Base-by-base conservation (phyloP, 1,140 invertebrate species). In the Ostrea edulis region DNA sequence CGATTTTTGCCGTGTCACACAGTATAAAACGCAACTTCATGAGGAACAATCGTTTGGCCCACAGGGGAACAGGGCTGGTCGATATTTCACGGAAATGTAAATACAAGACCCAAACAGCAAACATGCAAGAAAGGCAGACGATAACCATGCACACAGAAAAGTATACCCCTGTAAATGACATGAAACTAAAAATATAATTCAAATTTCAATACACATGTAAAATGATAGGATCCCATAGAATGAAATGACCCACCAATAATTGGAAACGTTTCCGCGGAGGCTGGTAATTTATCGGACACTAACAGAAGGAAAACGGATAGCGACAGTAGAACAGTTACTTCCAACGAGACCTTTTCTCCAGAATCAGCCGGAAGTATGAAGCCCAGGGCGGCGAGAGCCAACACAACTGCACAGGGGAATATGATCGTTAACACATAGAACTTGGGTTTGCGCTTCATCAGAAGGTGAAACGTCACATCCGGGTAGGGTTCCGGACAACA, bases 331-430 rank as follows among this genome's bases (percentile, higher is more conserved):
- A 96, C 95, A 12, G 96, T 96, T n/a, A 96, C 92, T 29, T 96
- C 96, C 9, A 96, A 95, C 7, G 96, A 95, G n/a, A 96, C 95
- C 93, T 96, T 96, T 93, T 96, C 96, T 4, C 96, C 96, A n/a
- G 95, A 95, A 87, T 96, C 96, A 0, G 96, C 95, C 7, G 96
- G 96, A 52, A 96, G 54, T 86, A 88, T 58, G 92, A 96, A 96
- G 20, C 96, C 96, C 0, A 54, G 44, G 96, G 94, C 51, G 96
- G 94, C 35, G 96, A 96, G 17, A 96, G 93, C 94, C 0, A 95
- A 96, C 91, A 96, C 95, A 93, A 96, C 96, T 90, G 96, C 95
- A 90, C 96, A 96, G 3, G 96, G 96, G 58, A 96, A 94, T 65
- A 96, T 95, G 25, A 96, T 95, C 92, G 96, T 96, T 94, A 96